phyloP scores from a whole-genome alignment of 2,888 invertebrate species.

The Allacma fusca region DNA sequence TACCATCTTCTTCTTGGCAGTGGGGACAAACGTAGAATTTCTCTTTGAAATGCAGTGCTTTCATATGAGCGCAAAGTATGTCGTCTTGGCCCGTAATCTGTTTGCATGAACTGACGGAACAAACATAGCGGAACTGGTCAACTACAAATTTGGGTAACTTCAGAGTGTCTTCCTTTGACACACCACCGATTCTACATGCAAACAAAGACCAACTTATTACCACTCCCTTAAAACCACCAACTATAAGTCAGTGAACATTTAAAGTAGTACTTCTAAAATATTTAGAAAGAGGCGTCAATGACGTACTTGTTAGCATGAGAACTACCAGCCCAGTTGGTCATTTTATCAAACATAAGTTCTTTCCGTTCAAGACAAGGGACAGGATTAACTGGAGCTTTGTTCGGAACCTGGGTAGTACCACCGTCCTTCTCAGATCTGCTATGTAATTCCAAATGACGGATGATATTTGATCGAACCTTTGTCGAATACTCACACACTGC shows the following conservation, averaged over 20 bases:
- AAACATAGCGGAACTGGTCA: conserved; percentile 72
- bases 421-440: conserved; percentile 61
- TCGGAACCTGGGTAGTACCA: conserved; percentile 65
- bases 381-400: conserved; percentile 79
- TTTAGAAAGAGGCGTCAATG: not conserved
- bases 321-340: conserved; percentile 83
- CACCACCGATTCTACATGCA: conserved; percentile 48
- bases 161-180: conserved; percentile 55
- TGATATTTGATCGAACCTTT: conserved; percentile 70
- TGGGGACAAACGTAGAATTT: conserved; percentile 75
- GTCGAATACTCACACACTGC: conserved; percentile 62
- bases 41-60: conserved; percentile 74
- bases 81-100: conserved; percentile 77
- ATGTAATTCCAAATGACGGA: conserved; percentile 76
- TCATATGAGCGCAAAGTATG: conserved; percentile 77
- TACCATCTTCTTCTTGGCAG: conserved; percentile 68
- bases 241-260: no score
- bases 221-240: no score
- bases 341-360: conserved; percentile 83
- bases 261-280: no score
- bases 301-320: conserved; percentile 64
- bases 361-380: conserved; percentile 80
- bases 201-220: no score
- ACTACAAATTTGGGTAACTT: conserved; percentile 68
- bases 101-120: conserved; percentile 75